phyloP scores from a whole-genome alignment of 1,140 invertebrate species.

The Pseudomyrmex dendroicus region DNA sequence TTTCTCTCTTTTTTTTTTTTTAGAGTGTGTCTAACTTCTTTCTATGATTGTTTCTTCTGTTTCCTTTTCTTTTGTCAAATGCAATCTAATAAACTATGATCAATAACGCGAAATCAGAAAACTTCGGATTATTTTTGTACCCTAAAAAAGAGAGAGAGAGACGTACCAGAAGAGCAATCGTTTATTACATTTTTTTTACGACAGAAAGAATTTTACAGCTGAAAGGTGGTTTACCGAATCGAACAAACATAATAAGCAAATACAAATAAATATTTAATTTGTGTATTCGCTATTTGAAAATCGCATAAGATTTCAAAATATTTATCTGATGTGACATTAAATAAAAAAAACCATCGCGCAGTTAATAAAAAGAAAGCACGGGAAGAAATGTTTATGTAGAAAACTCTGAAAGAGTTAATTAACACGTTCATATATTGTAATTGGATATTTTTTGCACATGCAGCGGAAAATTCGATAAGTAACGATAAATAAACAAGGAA shows the following conservation, averaged over 20 bases:
- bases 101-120: slow-evolving; percentile 18
- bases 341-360: no score
- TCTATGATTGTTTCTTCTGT: neutral
- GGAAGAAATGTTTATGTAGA: neutral
- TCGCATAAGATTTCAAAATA: slow-evolving; percentile 1
- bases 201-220: slow-evolving; percentile 2
- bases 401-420: neutral
- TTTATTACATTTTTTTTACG: neutral
- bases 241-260: no score
- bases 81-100: slow-evolving; percentile 9
- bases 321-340: neutral
- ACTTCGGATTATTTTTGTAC: neutral
- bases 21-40: neutral
- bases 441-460: neutral
- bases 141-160: no score
- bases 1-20: no score
- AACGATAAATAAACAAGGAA: slow-evolving; percentile 33
- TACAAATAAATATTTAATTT: no score
- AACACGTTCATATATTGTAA: neutral
- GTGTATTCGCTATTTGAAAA: no score
- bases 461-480: neutral
- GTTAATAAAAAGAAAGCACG: neutral
- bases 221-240: slow-evolving; percentile 7
- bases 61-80: neutral
- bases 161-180: neutral